Conservation (phyloP, 2,888 invertebrate species). For the Mesorhabditis spiculigera region DNA sequence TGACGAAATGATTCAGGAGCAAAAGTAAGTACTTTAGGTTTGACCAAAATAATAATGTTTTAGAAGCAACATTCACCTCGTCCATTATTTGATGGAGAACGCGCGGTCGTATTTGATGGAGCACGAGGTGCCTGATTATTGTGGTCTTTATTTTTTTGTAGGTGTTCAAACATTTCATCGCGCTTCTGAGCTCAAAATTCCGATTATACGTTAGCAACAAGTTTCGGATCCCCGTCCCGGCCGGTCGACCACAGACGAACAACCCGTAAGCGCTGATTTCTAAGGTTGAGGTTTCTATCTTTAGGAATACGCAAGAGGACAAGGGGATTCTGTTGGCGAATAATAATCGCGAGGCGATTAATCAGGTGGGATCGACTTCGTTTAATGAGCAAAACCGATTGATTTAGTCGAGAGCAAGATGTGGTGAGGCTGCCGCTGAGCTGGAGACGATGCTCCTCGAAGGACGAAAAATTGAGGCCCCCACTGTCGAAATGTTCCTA, state of each 20-base stretch:
- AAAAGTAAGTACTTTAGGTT: slow-evolving; percentile 4
- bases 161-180: background rate
- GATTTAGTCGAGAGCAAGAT: background rate
- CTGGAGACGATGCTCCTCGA: background rate
- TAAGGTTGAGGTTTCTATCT: background rate
- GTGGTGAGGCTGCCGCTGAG: background rate
- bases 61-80: background rate
- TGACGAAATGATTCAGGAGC: slow-evolving; percentile 28
- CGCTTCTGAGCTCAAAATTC: background rate
- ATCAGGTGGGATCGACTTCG: background rate
- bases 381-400: background rate
- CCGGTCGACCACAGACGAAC: background rate
- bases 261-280: background rate
- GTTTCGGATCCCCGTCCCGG: background rate
- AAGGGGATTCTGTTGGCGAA: background rate
- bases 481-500: background rate
- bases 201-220: background rate
- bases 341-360: background rate
- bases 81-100: background rate
- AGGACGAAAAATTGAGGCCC: background rate
- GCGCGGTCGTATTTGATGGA: background rate
- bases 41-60: slow-evolving; percentile 1
- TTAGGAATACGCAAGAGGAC: slow-evolving; percentile 3
- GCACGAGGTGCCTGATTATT: too few species aligned
- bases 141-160: background rate